Base-by-base conservation (phyloP, 2,888 invertebrate species). In the Galerucella calmariensis region DNA sequence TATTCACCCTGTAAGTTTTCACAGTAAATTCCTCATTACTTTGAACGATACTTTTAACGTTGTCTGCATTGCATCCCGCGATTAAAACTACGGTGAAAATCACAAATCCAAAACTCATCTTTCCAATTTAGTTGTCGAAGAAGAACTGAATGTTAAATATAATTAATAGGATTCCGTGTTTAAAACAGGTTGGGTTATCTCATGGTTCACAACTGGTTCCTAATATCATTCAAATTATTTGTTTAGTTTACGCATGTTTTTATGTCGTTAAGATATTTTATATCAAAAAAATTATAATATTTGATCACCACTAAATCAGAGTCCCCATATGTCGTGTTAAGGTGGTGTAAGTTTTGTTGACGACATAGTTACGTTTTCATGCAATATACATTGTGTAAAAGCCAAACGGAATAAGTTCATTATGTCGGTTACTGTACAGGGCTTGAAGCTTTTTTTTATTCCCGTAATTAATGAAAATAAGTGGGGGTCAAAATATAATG, bases 1-100 rank as follows among this genome's bases (percentile, higher is more conserved):
- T 20, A 56, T 10, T 61, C 41, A 61, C 61, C 61, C 14, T n/a
- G 61, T 27, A 61, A 2, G 61, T 61, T 27, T 61, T 61, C 41
- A 16, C 27, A 12, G 61, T 61, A 61, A 61, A 61, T 14, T 61
- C 61, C 14, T 27, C 27, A 9, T 61, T 61, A 41, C 61, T 35
- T 27, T 27, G 61, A 61, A 61, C 61, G 8, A 61, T 41, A n/a
- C 61, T 61, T 61, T 35, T 35, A 8, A 27, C 16, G 12, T 41
- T 41, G 5, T 61, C 61, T 9, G 61, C n/a, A 12, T 35, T 61
- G n/a, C 61, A 61, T 27, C 61, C 61, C 10, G 10, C n/a, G 11
- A 61, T 35, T 27, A 41, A 61, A 6, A 35, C 27, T n/a, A 61
- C 6, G 2, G 41, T 9, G 2, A 61, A 61, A 41, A 61, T n/a